Evolutionary conservation across 2,113 vertebrate species (phyloP), one percentile per base, ranked within the genome.

Genomic region (Tympanuchus pallidicinctus): DNA sequence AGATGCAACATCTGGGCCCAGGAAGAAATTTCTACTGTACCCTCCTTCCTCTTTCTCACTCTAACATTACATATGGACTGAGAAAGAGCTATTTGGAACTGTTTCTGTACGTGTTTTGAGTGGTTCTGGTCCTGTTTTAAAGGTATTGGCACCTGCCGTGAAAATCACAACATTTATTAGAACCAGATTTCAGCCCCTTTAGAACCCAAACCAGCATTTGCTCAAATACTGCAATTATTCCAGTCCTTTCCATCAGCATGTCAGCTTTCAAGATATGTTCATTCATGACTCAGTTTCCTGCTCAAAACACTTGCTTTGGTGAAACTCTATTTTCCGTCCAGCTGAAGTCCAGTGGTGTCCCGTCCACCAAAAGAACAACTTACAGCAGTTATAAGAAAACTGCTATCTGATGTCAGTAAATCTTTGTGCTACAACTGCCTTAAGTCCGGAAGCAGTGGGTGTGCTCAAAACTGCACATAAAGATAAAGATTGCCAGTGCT

Each of bases 381-480:
- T 81, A 83, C 81, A 86, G 82, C 72, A 92, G 88, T 82, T 90
- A 86, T 91, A 81, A 90, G 91, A 89, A 93, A 95, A 93, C 76
- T 76, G 36, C 90, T 93, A 83, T 92, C 93, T 95, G 88, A 92
- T 94, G 90, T 83, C 91, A 91, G 91, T 90, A 94, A 92, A 94
- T 91, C 94, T 95, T 52, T 86, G 32, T 87, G 64, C 69, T 78
- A 21, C 71, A 88, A 86, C 65, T 90, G 82, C 83, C 95, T 92
- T 83, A 86, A 97, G 89, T 86, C 93, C 95, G 96, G 94, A 97
- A 97, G 85, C 94, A 93, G 94, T 94, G 96, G 95, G 93, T 90
- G 94, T 93, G 88, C 91, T 94, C 73, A 71, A 78, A 94, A 90
- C 90, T 95, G 86, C 82, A 75, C 73, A 88, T 88, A 94, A 89